Base-by-base conservation (phyloP, 2,113 vertebrate species). In the Pelodiscus sinensis region DNA sequence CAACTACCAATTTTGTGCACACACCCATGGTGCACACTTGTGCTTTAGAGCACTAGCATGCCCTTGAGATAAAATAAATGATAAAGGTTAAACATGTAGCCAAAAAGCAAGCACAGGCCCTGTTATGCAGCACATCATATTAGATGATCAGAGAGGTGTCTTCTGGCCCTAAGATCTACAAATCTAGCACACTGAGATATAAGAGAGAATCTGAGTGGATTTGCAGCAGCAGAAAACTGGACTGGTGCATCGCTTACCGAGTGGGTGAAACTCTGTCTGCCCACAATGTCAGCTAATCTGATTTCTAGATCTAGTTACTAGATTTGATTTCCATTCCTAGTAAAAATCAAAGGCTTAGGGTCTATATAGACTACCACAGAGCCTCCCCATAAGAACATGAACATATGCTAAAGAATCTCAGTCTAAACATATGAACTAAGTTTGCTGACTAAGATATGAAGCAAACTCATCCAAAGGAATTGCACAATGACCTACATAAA, bases 401-500 rank as follows among this genome's bases (percentile, higher is more conserved):
- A 79, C 71, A 77, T 83, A 88, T 52, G 16, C 57, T 79, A 44
- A 84, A 5, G 73, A 77, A 77, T 54, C 50, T 51, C 4, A 35
- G n/a, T 19, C 62, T 57, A 44, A 87, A 92, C 82, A 31, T 54
- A 27, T 50, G 79, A 90, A 79, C 65, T 85, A 83, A 79, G 35
- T 89, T 90, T 95, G 88, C 89, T 83, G 91, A 84, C 60, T 44
- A 87, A 79, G 90, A 75, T 27, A 84, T 0, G 2, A 82, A 81
- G 58, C 51, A 77, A 86, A 44, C 24, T 85, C 82, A 84, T 81
- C 6, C 88, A 87, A 94, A 93, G 60, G n/a, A 55, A n/a, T 87
- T 96, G 90, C 92, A 93, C 82, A 84, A 84, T 7, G 35, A 84
- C 91, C 78, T 84, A 24, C 82, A 85, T 5, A 73, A 60, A 92